These are phyloP conservation scores for Dasypolia templi DNA, from an alignment of 2,888 invertebrate species.

Conservation along the genomic window DNA sequence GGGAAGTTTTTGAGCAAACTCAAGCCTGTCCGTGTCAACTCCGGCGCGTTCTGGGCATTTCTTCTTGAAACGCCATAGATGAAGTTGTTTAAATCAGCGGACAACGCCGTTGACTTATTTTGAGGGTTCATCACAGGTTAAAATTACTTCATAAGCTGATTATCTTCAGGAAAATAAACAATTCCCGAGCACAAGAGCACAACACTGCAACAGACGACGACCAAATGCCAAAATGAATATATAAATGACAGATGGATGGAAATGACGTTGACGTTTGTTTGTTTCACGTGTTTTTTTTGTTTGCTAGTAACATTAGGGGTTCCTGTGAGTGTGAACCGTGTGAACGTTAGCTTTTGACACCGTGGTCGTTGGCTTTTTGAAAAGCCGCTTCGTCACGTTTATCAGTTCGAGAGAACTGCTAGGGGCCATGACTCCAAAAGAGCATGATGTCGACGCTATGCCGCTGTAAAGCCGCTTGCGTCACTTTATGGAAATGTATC, in stretches of 20 bases:
- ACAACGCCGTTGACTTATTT: conserved; percentile 79
- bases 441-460: no score
- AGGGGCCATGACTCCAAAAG: no score
- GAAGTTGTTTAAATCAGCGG: conserved; percentile 92
- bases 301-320: background rate
- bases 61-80: conserved; percentile 91
- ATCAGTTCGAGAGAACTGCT: no score
- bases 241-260: no score
- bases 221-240: conserved; percentile 18
- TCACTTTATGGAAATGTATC: no score
- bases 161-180: conserved; percentile 50
- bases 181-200: conserved; percentile 13
- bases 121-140: conserved; percentile 76
- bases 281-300: background rate
- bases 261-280: conserved; percentile 28
- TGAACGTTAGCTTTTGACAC: background rate
- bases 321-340: background rate
- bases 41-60: conserved; percentile 91
- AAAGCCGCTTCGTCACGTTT: no score
- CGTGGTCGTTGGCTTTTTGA: no score
- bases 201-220: background rate
- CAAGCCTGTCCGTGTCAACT: conserved; percentile 92
- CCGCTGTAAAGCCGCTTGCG: no score
- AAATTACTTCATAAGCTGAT: background rate
- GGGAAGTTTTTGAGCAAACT: conserved; percentile 95